Percentiles rank a stretch among this genome's conserved stretches.
These are phyloP conservation scores for Cecidostiba fungosa DNA, from an alignment of 2,888 invertebrate genomes.

Conservation along the genomic window DNA sequence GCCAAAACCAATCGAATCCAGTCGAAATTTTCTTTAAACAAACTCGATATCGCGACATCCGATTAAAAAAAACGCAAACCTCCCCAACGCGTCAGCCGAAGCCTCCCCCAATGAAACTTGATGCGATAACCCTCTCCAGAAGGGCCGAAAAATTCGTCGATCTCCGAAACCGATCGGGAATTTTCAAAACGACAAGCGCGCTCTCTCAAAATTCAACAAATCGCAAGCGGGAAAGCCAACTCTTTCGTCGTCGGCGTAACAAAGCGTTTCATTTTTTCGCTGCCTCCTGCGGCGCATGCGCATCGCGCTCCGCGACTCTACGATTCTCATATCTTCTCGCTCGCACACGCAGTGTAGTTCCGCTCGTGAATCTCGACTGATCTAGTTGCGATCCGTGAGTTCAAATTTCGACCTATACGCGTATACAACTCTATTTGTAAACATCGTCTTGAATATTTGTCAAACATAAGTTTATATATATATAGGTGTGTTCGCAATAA, in stretches of 20 bases:
- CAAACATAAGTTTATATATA: no score
- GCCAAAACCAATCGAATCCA: not conserved
- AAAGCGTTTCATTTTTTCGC: constrained; percentile 15
- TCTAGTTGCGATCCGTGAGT: not conserved
- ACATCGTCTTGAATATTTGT: not conserved
- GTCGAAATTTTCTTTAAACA: not conserved
- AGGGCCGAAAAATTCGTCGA: not conserved
- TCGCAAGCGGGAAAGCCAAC: not conserved
- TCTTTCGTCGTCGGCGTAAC: constrained; percentile 7
- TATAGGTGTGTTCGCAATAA: not conserved
- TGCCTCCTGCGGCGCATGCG: constrained; percentile 8
- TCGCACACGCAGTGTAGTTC: constrained; percentile 4
- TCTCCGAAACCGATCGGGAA: not conserved
- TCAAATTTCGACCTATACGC: no score
- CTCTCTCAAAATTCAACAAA: not conserved
- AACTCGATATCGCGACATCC: not conserved
- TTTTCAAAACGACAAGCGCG: constrained; percentile 13
- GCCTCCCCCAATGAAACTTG: not conserved
- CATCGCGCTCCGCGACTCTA: not conserved
- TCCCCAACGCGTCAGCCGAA: not conserved
- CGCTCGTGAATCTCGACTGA: not conserved
- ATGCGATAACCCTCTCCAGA: not conserved
- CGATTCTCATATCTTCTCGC: not conserved
- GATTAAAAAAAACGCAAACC: not conserved
- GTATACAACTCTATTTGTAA: not conserved